Base-by-base conservation (phyloP, 2,113 vertebrate genomes). In the Calcarius ornatus region DNA sequence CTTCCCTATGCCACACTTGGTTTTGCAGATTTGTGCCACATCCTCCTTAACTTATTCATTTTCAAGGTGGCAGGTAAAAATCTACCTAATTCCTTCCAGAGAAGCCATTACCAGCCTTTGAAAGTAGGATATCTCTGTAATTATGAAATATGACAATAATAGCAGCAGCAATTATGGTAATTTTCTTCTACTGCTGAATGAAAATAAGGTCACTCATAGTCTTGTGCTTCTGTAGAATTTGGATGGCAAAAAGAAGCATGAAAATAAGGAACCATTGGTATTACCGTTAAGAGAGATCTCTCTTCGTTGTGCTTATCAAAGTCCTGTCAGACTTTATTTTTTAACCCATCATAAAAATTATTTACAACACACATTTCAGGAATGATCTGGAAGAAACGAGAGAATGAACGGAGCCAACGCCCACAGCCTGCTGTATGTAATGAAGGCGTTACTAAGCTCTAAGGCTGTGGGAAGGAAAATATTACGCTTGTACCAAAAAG, bases 351-450 rank as follows among this genome's bases (percentile, higher is more conserved):
- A 79, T 87, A 87, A 81, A 92, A 60, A 60, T 51, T 5, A 28
- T 51, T 93, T 68, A 40, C 22, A 51, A 85, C 75, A 51, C n/a
- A 12, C 21, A 51, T 66, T 66, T 90, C 65, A 79, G 75, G 19
- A 66, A 43, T 24, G 1, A 68, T 21, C 13, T 48, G 48, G 33
- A 81, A 81, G 66, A 86, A 78, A 59, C 42, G 13, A 42, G 43
- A 64, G n/a, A 43, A 60, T 28, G 21, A 87, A 70, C 38, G 33
- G 60, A 85, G 48, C 21, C 38, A 81, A 71, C 0, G 0, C 7
- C 51, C 47, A 38, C 25, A 30, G 1, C 3, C 38, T 27, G 30
- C 20, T 9, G 9, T 31, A 48, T 0, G 0, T 35, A n/a, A 25
- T 43, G 50, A 63, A 78, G 59, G 33, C 77, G 23, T 77, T 59